Conservation (phyloP, 2,113 vertebrate genomes). For the Lates calcarifer region DNA sequence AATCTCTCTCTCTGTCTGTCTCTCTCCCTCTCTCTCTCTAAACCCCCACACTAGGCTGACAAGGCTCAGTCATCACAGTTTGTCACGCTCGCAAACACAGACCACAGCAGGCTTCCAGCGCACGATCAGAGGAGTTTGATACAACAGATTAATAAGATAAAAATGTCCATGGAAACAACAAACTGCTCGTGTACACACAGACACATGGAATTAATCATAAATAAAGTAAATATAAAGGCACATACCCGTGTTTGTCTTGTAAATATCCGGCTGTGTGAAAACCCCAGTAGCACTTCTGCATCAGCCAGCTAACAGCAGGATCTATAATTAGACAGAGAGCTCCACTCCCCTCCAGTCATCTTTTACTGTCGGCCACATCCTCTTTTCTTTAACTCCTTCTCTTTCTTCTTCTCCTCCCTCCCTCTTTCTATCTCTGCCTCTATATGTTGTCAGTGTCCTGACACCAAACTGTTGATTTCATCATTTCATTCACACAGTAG, state of each 20-base stretch:
- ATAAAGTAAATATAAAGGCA: conserved; percentile 57
- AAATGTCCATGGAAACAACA: neutral
- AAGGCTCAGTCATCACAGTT: neutral
- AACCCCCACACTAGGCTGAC: neutral
- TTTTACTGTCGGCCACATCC: conserved; percentile 80
- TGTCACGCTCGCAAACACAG: neutral
- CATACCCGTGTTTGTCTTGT: conserved; percentile 67
- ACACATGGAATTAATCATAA: neutral
- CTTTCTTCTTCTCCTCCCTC: conserved; percentile 63
- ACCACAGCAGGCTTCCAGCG: conserved; percentile 10
- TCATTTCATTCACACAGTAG: conserved; percentile 32
- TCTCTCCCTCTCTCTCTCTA: neutral
- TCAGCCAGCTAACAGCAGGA: conserved; percentile 75
- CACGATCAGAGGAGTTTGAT: neutral
- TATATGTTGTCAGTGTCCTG: conserved; percentile 18
- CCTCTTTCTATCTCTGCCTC: conserved; percentile 10
- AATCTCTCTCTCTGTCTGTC: neutral
- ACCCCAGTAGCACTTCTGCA: conserved; percentile 74
- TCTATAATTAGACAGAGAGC: conserved; percentile 81
- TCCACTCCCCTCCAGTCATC: conserved; percentile 81
- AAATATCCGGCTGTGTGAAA: conserved; percentile 73
- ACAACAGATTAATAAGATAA: neutral
- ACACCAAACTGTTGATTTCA: conserved; percentile 57
- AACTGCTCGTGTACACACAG: neutral
- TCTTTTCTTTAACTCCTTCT: conserved; percentile 78